Percentiles rank a stretch among this genome's conserved stretches.
phyloP scores from a whole-genome alignment of 2,888 invertebrate species.

The Orchestes rusci region DNA sequence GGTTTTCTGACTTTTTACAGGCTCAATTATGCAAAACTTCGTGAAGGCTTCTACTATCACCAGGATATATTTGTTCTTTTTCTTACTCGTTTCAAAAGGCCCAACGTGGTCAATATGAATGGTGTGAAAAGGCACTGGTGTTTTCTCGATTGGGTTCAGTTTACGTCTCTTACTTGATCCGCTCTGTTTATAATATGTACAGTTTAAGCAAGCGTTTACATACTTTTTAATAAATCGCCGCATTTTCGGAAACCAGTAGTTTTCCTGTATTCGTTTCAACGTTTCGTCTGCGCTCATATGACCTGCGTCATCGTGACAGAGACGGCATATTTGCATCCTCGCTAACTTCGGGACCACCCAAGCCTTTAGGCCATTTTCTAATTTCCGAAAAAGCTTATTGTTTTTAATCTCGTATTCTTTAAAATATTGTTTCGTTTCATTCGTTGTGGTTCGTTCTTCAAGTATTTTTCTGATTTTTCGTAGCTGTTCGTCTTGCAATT shows the following conservation, averaged over 20 bases:
- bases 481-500: slow-evolving; percentile 10
- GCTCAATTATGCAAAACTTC: slow-evolving; percentile 14
- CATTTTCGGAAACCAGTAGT: slow-evolving; percentile 17
- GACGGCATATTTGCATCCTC: slow-evolving; percentile 32
- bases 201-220: slow-evolving; percentile 13
- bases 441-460: slow-evolving; percentile 8
- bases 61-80: slow-evolving; percentile 15
- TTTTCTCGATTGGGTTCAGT: too few relatives aligned
- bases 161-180: slow-evolving; percentile 16
- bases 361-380: too few relatives aligned
- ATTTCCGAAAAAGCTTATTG: too few relatives aligned
- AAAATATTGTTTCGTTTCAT: too few relatives aligned
- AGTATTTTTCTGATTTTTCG: slow-evolving; percentile 10
- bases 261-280: slow-evolving; percentile 29
- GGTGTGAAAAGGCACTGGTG: too few relatives aligned
- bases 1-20: slow-evolving; percentile 1
- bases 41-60: slow-evolving; percentile 18
- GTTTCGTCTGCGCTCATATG: slow-evolving; percentile 30
- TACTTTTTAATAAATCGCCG: slow-evolving; percentile 20
- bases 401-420: too few relatives aligned
- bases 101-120: slow-evolving; percentile 25
- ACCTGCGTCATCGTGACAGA: slow-evolving; percentile 35
- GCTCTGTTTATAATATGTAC: slow-evolving; percentile 10
- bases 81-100: slow-evolving; percentile 14
- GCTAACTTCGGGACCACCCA: slow-evolving; percentile 30